These are phyloP conservation scores for Pterocles gutturalis DNA, from an alignment of 2,113 vertebrate genomes.

Conservation along the genomic window DNA sequence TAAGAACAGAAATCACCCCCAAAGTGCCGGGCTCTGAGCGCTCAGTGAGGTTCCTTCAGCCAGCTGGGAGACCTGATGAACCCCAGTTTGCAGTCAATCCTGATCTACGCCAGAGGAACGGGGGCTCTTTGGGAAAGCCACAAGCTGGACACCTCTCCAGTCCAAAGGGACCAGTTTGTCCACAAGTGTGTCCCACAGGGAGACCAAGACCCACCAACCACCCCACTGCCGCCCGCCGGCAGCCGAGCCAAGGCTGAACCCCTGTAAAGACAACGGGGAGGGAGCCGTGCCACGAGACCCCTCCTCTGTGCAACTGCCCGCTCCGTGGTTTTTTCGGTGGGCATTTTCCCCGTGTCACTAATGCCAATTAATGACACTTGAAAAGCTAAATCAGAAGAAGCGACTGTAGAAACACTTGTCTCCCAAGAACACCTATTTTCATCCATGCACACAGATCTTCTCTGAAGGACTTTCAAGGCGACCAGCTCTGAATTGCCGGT, in stretches of 20 bases:
- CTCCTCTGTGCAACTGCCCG: background rate
- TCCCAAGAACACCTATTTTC: constrained; percentile 9
- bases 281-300: background rate
- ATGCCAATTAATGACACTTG: constrained; percentile 11
- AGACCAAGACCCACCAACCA: fast-evolving
- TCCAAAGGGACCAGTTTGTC: background rate
- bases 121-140: background rate
- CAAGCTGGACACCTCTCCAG: background rate
- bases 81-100: background rate
- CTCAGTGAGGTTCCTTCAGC: background rate
- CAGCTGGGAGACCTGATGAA: background rate
- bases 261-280: background rate
- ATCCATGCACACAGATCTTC: background rate
- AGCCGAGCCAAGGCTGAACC: background rate
- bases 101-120: fast-evolving
- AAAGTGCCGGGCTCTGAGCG: background rate
- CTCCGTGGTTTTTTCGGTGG: background rate
- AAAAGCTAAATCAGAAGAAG: constrained; percentile 13
- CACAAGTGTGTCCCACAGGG: fast-evolving
- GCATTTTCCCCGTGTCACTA: background rate
- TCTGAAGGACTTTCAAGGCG: background rate
- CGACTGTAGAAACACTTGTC: background rate
- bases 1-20: background rate
- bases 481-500: background rate
- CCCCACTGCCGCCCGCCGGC: background rate